Conservation (phyloP, 2,888 invertebrate species). For the Tipula unca region DNA sequence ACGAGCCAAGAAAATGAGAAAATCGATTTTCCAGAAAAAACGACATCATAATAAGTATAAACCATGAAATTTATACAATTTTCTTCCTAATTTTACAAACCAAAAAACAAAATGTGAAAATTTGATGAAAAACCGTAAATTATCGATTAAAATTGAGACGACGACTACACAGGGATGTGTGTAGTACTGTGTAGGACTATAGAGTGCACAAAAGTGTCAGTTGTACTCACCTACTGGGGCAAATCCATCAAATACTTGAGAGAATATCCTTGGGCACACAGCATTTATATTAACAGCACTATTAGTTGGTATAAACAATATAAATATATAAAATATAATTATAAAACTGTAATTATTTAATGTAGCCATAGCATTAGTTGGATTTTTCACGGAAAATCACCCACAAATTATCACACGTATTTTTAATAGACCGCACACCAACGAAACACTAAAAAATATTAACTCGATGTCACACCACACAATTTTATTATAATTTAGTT, state of each 20-base stretch:
- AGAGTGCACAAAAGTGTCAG: no score
- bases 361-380: not conserved
- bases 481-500: not conserved
- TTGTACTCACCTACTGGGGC: conserved; percentile 35
- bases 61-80: not conserved
- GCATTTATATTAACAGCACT: not conserved
- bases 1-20: not conserved
- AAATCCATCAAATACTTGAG: conserved; percentile 38
- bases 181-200: no score
- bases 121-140: not conserved
- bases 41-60: no score
- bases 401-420: not conserved
- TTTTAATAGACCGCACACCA: not conserved
- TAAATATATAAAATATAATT: not conserved
- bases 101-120: not conserved
- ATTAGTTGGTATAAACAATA: not conserved
- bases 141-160: not conserved
- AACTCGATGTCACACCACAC: not conserved
- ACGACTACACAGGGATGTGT: no score
- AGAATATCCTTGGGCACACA: conserved; percentile 38
- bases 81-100: not conserved
- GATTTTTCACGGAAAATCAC: not conserved
- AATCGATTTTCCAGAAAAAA: not conserved
- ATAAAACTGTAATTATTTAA: not conserved
- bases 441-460: not conserved